These are phyloP conservation scores for Upupa epops DNA, from an alignment of 2,113 vertebrate species.

Conservation along the genomic window DNA sequence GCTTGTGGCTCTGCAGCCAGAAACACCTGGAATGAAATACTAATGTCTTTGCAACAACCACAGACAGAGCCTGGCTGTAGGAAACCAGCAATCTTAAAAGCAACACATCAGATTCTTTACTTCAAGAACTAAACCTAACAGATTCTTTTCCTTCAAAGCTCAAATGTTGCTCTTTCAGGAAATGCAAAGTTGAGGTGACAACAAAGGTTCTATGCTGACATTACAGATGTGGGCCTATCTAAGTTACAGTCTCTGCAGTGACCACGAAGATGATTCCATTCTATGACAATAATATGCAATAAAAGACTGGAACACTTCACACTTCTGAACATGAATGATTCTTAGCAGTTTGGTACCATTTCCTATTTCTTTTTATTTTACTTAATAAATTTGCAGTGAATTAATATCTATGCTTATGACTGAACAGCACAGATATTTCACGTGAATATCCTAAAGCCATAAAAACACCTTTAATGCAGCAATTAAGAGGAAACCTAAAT, in stretches of 20 bases:
- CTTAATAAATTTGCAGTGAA: background rate
- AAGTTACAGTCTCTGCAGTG: slow-evolving; percentile 51
- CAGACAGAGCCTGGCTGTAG: slow-evolving; percentile 16
- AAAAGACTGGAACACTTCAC: slow-evolving; percentile 7
- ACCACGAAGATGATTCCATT: slow-evolving; percentile 13
- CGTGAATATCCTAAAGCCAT: background rate
- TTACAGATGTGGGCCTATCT: background rate
- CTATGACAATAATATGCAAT: slow-evolving; percentile 13
- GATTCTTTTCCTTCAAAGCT: background rate
- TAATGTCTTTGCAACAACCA: background rate
- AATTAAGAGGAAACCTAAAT: background rate
- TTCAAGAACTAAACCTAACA: too few species aligned
- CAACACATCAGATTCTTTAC: background rate
- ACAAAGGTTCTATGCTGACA: background rate
- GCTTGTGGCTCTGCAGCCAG: slow-evolving; percentile 6
- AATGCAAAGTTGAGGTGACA: background rate
- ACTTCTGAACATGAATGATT: background rate
- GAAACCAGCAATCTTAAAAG: background rate
- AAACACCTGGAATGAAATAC: slow-evolving; percentile 56
- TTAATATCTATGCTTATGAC: background rate
- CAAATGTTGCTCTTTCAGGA: slow-evolving; percentile 48
- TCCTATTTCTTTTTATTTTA: slow-evolving; percentile 4
- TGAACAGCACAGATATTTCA: background rate
- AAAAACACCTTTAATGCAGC: background rate
- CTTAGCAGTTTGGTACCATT: background rate